Percentiles rank a stretch among this genome's conserved stretches.
Conservation (phyloP, 1,140 invertebrate species). For the Drosophila obscura region DNA sequence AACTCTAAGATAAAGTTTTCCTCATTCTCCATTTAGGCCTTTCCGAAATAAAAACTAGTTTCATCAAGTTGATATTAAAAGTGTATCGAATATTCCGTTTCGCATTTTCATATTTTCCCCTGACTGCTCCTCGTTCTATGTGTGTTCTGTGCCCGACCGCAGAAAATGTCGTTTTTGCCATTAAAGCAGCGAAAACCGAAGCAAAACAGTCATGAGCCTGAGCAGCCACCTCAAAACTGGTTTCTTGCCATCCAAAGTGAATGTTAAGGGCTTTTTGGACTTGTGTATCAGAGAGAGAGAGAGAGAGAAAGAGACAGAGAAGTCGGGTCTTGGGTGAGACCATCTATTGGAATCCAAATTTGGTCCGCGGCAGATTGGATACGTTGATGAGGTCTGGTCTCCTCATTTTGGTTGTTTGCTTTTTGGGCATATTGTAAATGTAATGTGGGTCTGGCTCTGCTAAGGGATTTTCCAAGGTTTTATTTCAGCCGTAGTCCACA, state of each 20-base stretch:
- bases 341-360: conserved; percentile 15
- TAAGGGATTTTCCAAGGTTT: conserved; percentile 8
- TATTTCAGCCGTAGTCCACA: background rate
- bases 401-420: conserved; percentile 7
- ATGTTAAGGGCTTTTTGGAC: conserved; percentile 71
- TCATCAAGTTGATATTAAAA: background rate
- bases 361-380: conserved; percentile 8
- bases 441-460: background rate
- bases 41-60: background rate
- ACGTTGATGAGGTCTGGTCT: background rate
- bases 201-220: conserved; percentile 30
- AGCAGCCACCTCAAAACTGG: conserved; percentile 57
- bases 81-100: conserved; percentile 16
- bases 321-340: conserved; percentile 14
- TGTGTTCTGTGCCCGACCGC: conserved; percentile 15
- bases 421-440: conserved; percentile 45
- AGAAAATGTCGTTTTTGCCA: conserved; percentile 74
- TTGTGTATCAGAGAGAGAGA: conserved; percentile 12
- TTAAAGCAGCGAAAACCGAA: conserved; percentile 62
- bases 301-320: conserved; percentile 26
- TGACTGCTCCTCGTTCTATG: conserved; percentile 25
- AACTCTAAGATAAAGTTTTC: too few species aligned
- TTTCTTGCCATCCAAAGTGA: conserved; percentile 74
- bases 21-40: too few species aligned
- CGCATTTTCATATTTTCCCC: conserved; percentile 38